These are phyloP conservation scores for Trachelus troglodyta DNA, from an alignment of 2,888 invertebrate genomes.

Conservation along the genomic window DNA sequence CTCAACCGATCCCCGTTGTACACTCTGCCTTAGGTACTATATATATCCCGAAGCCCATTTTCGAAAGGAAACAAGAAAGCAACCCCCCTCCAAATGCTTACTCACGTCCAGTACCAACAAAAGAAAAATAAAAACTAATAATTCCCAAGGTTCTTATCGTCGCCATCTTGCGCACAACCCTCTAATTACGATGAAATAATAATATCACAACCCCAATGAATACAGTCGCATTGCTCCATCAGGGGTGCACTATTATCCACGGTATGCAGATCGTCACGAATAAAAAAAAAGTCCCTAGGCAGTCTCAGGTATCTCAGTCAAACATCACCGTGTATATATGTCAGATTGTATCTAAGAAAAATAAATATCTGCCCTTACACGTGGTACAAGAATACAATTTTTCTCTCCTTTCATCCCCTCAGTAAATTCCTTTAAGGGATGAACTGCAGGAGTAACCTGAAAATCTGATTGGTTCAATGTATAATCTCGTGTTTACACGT, in stretches of 20 bases:
- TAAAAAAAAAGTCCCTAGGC: neutral
- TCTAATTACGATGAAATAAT: neutral
- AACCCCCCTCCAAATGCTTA: neutral
- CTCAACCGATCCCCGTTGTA: neutral
- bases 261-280: neutral
- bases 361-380: neutral
- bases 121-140: neutral
- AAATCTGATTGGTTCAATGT: neutral
- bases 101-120: neutral
- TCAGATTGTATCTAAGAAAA: neutral
- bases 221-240: neutral
- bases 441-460: neutral
- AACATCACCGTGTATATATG: neutral
- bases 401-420: neutral
- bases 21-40: neutral
- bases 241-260: neutral
- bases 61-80: neutral
- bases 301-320: neutral
- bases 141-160: neutral
- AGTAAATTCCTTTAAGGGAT: neutral
- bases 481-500: neutral
- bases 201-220: neutral
- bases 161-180: neutral
- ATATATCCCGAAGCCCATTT: neutral
- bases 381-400: neutral